Conservation (phyloP, 2,888 invertebrate species). For the Bhutanitis thaidina region DNA sequence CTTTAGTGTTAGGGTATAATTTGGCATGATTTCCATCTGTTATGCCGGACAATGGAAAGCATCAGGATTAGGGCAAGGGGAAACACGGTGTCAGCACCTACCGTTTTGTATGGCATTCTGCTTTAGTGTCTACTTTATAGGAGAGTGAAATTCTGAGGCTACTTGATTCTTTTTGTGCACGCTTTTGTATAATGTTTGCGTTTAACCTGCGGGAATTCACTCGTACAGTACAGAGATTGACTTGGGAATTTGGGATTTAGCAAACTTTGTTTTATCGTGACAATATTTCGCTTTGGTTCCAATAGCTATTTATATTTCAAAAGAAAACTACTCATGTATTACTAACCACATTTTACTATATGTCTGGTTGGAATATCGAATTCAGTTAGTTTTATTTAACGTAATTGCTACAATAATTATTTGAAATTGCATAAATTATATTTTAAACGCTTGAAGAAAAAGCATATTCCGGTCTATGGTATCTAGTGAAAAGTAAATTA, state of each 20-base stretch:
- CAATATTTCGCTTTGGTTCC: neutral
- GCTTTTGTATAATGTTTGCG: constrained; percentile 24
- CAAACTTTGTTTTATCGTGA: constrained; percentile 15
- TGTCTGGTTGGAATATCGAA: too few relatives aligned
- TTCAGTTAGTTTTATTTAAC: too few relatives aligned
- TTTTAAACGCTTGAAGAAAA: too few relatives aligned
- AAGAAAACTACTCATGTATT: too few relatives aligned
- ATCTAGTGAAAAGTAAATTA: too few relatives aligned
- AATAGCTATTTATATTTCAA: neutral
- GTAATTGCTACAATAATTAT: too few relatives aligned
- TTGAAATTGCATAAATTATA: neutral
- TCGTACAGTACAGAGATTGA: constrained; percentile 38
- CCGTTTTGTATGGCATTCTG: constrained; percentile 41
- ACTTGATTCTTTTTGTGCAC: constrained; percentile 36
- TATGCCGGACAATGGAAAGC: constrained; percentile 45
- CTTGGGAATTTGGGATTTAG: constrained; percentile 42
- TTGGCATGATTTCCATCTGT: constrained; percentile 26
- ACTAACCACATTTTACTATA: too few relatives aligned
- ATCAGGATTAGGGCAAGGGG: constrained; percentile 51
- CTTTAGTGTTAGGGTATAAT: constrained; percentile 31
- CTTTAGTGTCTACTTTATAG: constrained; percentile 29
- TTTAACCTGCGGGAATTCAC: constrained; percentile 31
- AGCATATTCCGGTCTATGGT: too few relatives aligned
- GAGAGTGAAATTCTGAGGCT: constrained; percentile 24
- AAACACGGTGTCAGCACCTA: constrained; percentile 48